A percentile compares a stretch with the other conserved stretches of the same genome.
Conservation (phyloP, 2,888 invertebrate genomes). For the Polydrusus pterygomalis region DNA sequence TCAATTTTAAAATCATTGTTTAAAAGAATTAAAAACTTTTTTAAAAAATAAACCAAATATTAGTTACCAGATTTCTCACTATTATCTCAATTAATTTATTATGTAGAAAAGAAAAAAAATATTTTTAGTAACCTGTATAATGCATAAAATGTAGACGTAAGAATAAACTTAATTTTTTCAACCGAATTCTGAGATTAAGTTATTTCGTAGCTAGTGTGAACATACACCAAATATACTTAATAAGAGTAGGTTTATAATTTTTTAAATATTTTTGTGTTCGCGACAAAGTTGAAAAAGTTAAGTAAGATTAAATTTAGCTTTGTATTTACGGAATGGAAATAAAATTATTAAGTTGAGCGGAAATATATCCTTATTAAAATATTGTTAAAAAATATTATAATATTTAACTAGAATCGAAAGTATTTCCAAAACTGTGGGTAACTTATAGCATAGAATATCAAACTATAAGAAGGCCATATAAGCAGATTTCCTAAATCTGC, state of each 20-base stretch:
- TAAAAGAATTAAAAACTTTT: no score
- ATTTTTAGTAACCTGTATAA: conserved; percentile 22
- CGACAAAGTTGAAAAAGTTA: conserved; percentile 32
- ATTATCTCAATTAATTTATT: conserved; percentile 26
- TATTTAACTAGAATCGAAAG: no score
- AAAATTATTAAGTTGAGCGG: neutral
- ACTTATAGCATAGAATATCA: no score
- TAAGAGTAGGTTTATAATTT: conserved; percentile 26
- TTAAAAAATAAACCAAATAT: neutral
- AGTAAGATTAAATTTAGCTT: conserved; percentile 10
- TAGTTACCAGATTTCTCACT: conserved; percentile 18
- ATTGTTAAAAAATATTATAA: neutral
- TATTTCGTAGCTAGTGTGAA: conserved; percentile 19
- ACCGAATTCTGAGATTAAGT: conserved; percentile 20
- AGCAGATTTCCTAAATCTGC: no score
- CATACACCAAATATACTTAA: conserved; percentile 37
- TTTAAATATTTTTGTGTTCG: neutral
- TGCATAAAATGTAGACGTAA: neutral
- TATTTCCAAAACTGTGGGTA: no score
- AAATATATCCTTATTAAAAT: conserved; percentile 2
- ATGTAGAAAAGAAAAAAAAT: conserved; percentile 16
- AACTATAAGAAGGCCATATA: no score
- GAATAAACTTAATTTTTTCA: conserved; percentile 38
- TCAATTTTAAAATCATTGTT: no score
- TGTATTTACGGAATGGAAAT: neutral